Percentiles rank a stretch among this genome's conserved stretches.
Conservation (phyloP, 2,888 invertebrate genomes). For the Polietes domitor region DNA sequence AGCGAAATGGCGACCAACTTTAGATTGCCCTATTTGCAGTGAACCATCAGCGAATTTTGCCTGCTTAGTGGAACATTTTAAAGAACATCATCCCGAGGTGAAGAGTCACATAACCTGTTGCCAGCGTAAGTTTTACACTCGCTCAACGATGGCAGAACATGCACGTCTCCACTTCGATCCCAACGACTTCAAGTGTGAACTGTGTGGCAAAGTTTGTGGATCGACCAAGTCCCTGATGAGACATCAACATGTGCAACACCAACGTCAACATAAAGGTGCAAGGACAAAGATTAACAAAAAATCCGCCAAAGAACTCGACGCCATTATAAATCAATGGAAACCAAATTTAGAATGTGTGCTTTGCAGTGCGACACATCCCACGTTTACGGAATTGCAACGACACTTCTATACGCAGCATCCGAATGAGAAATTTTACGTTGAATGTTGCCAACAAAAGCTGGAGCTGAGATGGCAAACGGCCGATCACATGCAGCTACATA, state of each 20-base stretch:
- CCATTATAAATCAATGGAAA: not conserved
- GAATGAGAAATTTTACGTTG: constrained; percentile 40
- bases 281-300: not conserved
- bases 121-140: too few species aligned
- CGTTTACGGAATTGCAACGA: constrained; percentile 6
- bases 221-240: not conserved
- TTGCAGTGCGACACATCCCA: not conserved
- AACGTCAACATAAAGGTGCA: not conserved
- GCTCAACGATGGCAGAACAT: too few species aligned
- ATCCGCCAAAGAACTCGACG: not conserved
- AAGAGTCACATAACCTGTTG: too few species aligned
- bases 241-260: not conserved
- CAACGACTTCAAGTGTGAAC: constrained; percentile 56
- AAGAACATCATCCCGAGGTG: too few species aligned
- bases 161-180: too few species aligned
- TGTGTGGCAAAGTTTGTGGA: constrained; percentile 57
- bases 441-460: constrained; percentile 38
- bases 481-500: constrained; percentile 43
- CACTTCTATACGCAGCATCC: constrained; percentile 46
- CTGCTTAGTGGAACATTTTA: too few species aligned
- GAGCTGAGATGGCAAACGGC: constrained; percentile 1
- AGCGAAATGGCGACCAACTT: too few species aligned
- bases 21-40: too few species aligned
- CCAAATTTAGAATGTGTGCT: constrained; percentile 2
- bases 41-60: too few species aligned